Evolutionary conservation across 2,113 vertebrate genomes (phyloP).

Genomic region (Anas platyrhynchos): DNA sequence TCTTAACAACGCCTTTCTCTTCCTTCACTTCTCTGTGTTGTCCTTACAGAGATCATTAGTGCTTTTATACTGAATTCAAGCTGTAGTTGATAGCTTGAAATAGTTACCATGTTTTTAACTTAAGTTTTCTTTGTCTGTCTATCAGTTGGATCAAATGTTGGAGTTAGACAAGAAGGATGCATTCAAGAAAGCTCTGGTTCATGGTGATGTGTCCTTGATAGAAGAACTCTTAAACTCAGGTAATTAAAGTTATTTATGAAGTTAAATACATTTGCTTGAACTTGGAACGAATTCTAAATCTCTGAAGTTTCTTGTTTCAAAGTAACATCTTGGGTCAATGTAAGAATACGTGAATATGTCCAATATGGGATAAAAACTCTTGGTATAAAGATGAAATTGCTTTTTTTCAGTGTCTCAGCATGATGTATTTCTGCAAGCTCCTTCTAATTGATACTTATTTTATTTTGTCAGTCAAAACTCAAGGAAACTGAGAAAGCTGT

Average conservation of each 20-base stretch:
- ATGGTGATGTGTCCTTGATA: conserved; percentile 78
- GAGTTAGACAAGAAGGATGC: conserved; percentile 60
- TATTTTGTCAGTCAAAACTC: not conserved
- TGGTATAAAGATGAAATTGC: not conserved
- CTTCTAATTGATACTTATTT: not conserved
- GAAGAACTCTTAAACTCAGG: conserved; percentile 84
- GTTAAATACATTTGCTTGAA: not conserved
- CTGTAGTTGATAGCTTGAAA: not conserved
- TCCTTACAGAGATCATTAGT: not conserved
- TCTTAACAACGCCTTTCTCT: accelerated
- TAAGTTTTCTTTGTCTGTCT: conserved; percentile 22
- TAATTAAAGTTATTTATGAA: conserved; percentile 52
- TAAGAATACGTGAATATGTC: not conserved
- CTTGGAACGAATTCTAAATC: not conserved
- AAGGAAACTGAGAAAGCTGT: not conserved
- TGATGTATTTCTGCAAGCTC: not conserved
- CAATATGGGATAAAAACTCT: not conserved
- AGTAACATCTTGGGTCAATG: not conserved
- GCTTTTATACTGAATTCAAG: not conserved
- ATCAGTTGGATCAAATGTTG: conserved; percentile 58
- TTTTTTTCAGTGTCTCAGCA: not conserved
- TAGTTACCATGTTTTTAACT: not conserved
- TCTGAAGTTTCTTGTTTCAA: not conserved
- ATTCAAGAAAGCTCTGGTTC: conserved; percentile 85
- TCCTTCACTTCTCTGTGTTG: accelerated